Percentiles rank a stretch among this genome's conserved stretches.
phyloP scores from a whole-genome alignment of 2,797 vertebrate genomes.

The Aselliscus stoliczkanus region DNA sequence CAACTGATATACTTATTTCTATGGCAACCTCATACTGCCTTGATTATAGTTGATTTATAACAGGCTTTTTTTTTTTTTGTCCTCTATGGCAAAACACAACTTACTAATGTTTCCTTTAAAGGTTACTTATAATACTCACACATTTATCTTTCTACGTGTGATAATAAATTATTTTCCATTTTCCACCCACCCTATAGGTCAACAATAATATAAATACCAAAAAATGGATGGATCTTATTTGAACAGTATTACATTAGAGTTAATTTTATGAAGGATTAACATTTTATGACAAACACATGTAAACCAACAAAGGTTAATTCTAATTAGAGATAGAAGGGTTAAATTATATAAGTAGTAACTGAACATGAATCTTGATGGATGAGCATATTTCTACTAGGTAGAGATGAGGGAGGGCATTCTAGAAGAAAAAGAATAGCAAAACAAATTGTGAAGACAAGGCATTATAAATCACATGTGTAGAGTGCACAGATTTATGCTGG shows the following conservation, averaged over 20 bases:
- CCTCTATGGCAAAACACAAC: neutral
- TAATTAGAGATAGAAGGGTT: neutral
- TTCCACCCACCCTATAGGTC: neutral
- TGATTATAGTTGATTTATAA: neutral
- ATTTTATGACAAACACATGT: neutral
- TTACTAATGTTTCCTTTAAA: neutral
- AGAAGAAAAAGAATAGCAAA: neutral
- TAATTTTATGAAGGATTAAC: neutral
- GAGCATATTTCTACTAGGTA: neutral
- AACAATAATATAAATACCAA: neutral
- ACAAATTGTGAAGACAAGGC: neutral
- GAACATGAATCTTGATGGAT: neutral
- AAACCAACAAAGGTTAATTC: neutral
- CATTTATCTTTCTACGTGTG: neutral
- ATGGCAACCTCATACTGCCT: neutral
- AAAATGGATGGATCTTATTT: neutral
- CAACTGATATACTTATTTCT: neutral
- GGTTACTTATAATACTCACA: neutral
- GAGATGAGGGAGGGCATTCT: neutral
- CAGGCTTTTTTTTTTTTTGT: neutral
- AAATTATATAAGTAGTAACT: neutral
- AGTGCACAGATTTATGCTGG: neutral
- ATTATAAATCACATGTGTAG: neutral
- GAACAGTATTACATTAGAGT: neutral
- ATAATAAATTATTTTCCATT: neutral